These are phyloP conservation scores for Desmophyllum pertusum DNA, from an alignment of 92 coral and sea anemone genomes.

Conservation along the genomic window DNA sequence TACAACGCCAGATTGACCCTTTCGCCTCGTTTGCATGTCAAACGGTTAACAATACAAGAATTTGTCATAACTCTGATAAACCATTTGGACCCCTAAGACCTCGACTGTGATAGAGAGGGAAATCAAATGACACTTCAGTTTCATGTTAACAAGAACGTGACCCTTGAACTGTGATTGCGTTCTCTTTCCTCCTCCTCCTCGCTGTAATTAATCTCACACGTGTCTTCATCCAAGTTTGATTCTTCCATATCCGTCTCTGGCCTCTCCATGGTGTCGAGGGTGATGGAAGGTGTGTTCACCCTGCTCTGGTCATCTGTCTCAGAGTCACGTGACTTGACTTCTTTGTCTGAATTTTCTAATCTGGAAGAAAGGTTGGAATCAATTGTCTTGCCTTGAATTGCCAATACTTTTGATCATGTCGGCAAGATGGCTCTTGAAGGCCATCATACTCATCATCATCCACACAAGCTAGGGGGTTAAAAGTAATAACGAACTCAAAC, in stretches of 20 bases:
- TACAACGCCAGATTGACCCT: no score
- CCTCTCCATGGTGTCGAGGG: constrained; percentile 5
- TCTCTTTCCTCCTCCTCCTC: neutral
- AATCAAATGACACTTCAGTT: neutral
- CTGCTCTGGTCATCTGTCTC: constrained; percentile 16
- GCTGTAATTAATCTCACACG: neutral
- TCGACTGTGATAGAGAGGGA: neutral
- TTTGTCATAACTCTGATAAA: neutral
- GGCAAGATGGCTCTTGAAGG: neutral
- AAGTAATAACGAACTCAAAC: no score
- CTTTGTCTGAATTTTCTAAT: neutral
- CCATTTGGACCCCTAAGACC: neutral
- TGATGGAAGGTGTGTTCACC: neutral
- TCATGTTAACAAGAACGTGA: constrained; percentile 29
- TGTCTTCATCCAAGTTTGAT: neutral
- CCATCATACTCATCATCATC: neutral
- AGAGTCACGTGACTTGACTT: neutral
- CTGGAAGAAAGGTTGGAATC: constrained; percentile 9
- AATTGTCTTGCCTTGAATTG: neutral
- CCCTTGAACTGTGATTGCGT: constrained; percentile 23
- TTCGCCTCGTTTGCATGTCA: no score
- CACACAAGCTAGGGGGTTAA: no score
- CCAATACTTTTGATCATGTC: neutral
- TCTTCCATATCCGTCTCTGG: neutral
- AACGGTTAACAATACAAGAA: no score